phyloP scores from a whole-genome alignment of 1,140 invertebrate genomes.

The Spodoptera litura region DNA sequence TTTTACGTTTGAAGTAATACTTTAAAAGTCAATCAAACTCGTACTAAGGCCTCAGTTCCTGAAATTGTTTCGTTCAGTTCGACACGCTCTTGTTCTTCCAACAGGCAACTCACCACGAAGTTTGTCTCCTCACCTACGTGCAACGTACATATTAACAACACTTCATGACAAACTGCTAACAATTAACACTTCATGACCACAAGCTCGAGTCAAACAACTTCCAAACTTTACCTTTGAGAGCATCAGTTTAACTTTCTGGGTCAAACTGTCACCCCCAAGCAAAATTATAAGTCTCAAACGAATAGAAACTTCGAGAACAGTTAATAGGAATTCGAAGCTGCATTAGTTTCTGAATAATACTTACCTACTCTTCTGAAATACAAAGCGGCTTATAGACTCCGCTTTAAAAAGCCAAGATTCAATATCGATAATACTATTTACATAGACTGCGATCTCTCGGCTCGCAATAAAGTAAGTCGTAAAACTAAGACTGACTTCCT shows the following conservation, averaged over 20 bases:
- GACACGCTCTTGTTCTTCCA: background rate
- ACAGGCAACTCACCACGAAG: background rate
- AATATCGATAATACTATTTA: constrained; percentile 21
- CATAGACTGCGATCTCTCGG: constrained; percentile 6
- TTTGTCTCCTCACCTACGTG: background rate
- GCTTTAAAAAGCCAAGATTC: constrained; percentile 19
- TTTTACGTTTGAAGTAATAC: too few relatives aligned
- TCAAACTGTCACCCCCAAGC: too few relatives aligned
- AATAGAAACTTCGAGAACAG: too few relatives aligned
- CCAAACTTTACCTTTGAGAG: background rate
- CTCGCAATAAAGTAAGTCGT: constrained; percentile 4
- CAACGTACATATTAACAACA: background rate
- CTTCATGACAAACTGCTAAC: too few relatives aligned
- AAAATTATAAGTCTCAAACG: too few relatives aligned
- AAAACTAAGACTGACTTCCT: constrained; percentile 4
- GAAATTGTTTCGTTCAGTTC: too few relatives aligned
- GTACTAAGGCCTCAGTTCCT: too few relatives aligned
- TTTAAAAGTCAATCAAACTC: too few relatives aligned
- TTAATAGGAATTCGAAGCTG: background rate
- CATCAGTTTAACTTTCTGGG: too few relatives aligned
- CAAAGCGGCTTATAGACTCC: constrained; percentile 4
- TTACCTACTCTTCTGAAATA: background rate
- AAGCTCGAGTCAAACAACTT: background rate
- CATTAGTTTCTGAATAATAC: background rate
- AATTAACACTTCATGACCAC: background rate